A percentile compares a stretch with the other conserved stretches of the same genome.
Evolutionary conservation across 2,113 vertebrate genomes (phyloP).

Genomic region (Psilopogon haemacephalus): DNA sequence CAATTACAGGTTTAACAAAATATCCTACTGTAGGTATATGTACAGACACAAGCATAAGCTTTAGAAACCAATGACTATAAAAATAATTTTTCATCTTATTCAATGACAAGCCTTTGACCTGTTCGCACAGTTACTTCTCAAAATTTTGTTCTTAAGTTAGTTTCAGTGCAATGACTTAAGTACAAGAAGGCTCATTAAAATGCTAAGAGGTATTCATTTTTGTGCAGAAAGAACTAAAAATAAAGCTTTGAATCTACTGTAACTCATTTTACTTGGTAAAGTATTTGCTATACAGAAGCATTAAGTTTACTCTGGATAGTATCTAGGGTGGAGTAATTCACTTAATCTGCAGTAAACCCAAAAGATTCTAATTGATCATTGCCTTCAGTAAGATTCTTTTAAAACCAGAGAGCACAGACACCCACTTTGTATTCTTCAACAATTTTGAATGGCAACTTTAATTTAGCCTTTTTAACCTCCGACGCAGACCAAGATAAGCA

Average conservation of each 20-base stretch:
- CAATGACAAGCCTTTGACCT: conserved; percentile 22
- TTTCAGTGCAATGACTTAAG: conserved; percentile 78
- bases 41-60: conserved; percentile 38
- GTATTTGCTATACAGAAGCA: conserved; percentile 39
- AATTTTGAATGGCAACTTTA: conserved; percentile 63
- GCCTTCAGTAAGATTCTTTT: conserved; percentile 57
- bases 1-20: background rate
- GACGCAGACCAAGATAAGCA: conserved; percentile 74
- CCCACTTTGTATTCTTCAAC: conserved; percentile 56
- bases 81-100: conserved; percentile 46
- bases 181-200: conserved; percentile 78
- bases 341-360: background rate
- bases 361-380: conserved; percentile 50
- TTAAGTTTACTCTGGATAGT: conserved; percentile 1
- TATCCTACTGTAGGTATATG: background rate
- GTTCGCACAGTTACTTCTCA: conserved; percentile 56
- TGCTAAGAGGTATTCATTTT: conserved; percentile 76
- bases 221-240: conserved; percentile 73
- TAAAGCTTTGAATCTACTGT: conserved; percentile 60
- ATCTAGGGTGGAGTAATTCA: background rate
- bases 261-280: background rate
- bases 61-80: conserved; percentile 54
- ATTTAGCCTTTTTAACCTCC: conserved; percentile 71
- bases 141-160: conserved; percentile 62
- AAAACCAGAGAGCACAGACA: conserved; percentile 68